Evolutionary conservation across 2,113 vertebrate genomes (phyloP), one percentile per base, ranked within the genome.

Genomic region (Macquaria australasica): DNA sequence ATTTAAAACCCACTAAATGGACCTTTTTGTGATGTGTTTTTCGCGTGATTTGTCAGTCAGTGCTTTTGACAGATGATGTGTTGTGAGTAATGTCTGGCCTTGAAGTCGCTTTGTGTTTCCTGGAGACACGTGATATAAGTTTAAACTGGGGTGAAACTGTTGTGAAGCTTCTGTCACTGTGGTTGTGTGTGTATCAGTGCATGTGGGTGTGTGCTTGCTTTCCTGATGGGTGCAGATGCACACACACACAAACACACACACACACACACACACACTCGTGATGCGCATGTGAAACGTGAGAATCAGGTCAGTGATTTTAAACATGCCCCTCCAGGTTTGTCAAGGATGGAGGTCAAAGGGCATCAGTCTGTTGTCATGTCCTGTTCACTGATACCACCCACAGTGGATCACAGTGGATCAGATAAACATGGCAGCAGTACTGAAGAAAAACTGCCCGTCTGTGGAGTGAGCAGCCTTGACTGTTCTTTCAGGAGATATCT

Each of bases 301-400:
- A 72, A 69, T 66, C 23, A 77, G 82, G 63, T 58, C 69, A 79
- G 77, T 20, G 67, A 34, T 84, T 84, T 82, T 8, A 77, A 39
- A 89, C 83, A 87, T 81, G 43, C 75, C 62, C 83, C 45, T 84
- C 15, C 59, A 72, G 76, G 63, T 90, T 77, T 86, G 73, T 66
- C 73, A 31, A 79, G 67, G 66, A n/a, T 76, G 64, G 76, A 72
- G 87, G 85, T 92, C 77, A 93, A 82, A 90, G 93, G 81, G 48
- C 75, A 80, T 86, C 77, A 31, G 68, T 39, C 66, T 73, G 55
- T 55, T 77, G 71, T 76, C 86, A 66, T 41, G 11, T 81, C 55
- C 45, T 84, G 64, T 66, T 21, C 73, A 12, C 56, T 71, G 73
- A 60, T 78, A 74, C 87, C 87, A 87, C 86, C 87, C 87, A 87